These are phyloP conservation scores for Ameiurus melas DNA, from an alignment of 2,113 vertebrate genomes.

Conservation along the genomic window DNA sequence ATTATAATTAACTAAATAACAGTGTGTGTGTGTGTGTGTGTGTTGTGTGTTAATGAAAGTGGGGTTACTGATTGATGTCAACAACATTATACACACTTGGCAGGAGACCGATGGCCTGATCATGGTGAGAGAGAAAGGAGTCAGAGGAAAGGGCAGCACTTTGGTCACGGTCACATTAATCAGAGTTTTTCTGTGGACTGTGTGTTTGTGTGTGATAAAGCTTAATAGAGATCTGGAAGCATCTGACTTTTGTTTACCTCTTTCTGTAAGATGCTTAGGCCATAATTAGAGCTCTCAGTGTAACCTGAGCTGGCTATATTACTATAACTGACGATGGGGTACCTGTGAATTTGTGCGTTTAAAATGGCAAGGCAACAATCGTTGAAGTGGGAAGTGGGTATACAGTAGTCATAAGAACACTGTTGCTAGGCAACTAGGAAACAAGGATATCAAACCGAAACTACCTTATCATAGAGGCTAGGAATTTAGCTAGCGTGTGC, in stretches of 20 bases:
- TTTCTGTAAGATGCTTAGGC: background rate
- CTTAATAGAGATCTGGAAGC: background rate
- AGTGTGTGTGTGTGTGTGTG: constrained; percentile 13
- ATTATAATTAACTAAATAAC: constrained; percentile 37
- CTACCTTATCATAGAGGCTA: background rate
- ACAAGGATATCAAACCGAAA: background rate
- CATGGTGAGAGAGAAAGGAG: background rate
- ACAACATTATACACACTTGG: constrained; percentile 10
- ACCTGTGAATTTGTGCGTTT: background rate
- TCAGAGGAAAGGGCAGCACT: constrained; percentile 19
- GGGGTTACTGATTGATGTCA: constrained; percentile 35
- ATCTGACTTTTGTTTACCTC: background rate
- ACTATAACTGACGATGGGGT: background rate
- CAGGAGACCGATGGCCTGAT: constrained; percentile 10
- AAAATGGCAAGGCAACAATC: background rate
- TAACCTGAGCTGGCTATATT: background rate
- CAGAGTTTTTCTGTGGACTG: background rate
- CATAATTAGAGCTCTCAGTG: background rate
- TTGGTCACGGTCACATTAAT: constrained; percentile 17
- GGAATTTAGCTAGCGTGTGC: background rate
- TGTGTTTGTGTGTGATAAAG: background rate
- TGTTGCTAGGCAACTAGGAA: constrained; percentile 11
- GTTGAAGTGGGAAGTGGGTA: background rate
- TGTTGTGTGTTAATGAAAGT: constrained; percentile 2
- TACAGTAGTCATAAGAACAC: background rate